Evolutionary conservation across 1,140 invertebrate species (phyloP), one percentile per base, ranked within the genome.

Genomic region (Caligus rogercresseyi): DNA sequence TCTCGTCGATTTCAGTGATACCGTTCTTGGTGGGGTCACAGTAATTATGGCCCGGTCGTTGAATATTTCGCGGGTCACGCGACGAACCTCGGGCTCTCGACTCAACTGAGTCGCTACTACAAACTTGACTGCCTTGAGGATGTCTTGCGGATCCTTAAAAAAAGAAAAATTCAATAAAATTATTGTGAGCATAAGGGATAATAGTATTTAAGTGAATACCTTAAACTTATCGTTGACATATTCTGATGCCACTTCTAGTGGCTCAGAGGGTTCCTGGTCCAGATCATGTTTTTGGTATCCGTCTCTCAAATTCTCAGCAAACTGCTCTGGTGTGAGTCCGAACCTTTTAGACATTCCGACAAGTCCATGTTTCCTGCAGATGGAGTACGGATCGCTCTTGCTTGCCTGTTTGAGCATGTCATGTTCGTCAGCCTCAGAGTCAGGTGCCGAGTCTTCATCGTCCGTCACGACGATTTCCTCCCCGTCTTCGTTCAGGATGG

Each of bases 241-340:
- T 70, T 83, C 85, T 64, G 81, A 82, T 0, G 91, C 90, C 18
- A 90, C 74, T 65, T 88, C 84, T 11, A 77, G 68, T 0, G 91
- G 89, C 66, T 89, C 83, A 1, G 81, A 77, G 0, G 82, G 78
- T 67, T 87, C 57, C 87, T 73, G 97, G 92, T 54, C 95, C 1
- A 98, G 87, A 70, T 98, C 93, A 73, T 97, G 88, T n/a, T 89
- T 78, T 70, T 92, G 88, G 74, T 97, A 98, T 71, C 93, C 93
- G 70, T 97, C 93, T 0, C 90, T 79, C 0, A 98, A 74, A 75
- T 99, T 98, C 75, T 98, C 92, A 1, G 89, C 93, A 74, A 95
- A 97, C 71, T 98, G 84, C 70, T 94, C 87, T 0, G 95, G 89
- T 1, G 83, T 85, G n/a, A 99, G 73, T 66, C 95, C 96, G 75